Percentiles rank a stretch among this genome's conserved stretches.
Evolutionary conservation across 1,140 invertebrate genomes (phyloP).

Genomic region (Melipona quadrifasciata): DNA sequence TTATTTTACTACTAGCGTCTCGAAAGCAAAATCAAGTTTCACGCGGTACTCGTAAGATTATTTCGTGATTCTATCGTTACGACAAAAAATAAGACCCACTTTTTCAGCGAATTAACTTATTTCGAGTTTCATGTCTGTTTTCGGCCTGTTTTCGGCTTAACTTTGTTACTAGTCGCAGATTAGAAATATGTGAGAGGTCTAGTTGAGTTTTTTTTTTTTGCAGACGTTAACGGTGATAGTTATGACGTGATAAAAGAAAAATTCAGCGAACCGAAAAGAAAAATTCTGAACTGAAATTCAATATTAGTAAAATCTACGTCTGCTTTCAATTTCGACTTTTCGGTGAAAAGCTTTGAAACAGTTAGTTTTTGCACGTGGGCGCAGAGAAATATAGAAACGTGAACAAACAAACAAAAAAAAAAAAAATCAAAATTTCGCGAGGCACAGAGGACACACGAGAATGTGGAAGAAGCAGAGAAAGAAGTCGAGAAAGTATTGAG

Average conservation of each 20-base stretch:
- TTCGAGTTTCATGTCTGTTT: background rate
- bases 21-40: slow-evolving; percentile 1
- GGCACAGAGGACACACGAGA: background rate
- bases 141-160: background rate
- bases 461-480: background rate
- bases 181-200: background rate
- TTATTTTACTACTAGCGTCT: background rate
- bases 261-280: background rate
- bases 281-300: too few relatives aligned
- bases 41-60: background rate
- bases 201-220: background rate
- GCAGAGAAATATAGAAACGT: background rate
- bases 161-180: background rate
- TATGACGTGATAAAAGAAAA: background rate
- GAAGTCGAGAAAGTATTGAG: slow-evolving; percentile 7
- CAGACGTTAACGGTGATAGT: background rate
- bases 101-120: background rate
- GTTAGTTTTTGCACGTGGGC: background rate
- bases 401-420: too few relatives aligned
- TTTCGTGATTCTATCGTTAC: slow-evolving; percentile 12
- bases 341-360: background rate
- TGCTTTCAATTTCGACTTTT: background rate
- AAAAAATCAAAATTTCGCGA: background rate
- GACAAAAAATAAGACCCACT: background rate
- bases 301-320: background rate